Evolutionary conservation across 2,888 invertebrate species (phyloP).

Genomic region (Alloplasta piceator): DNA sequence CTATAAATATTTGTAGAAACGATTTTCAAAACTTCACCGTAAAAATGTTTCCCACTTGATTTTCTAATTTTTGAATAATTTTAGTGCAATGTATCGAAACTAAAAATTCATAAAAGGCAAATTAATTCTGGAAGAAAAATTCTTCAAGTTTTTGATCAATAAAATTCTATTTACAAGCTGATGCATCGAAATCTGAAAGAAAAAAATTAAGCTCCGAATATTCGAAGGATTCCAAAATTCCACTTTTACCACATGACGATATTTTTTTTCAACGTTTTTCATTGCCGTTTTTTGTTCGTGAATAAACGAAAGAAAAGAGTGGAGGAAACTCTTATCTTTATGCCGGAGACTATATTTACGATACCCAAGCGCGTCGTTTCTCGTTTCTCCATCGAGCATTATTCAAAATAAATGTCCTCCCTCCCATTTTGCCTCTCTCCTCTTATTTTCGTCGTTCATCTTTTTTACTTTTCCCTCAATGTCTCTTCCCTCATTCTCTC

Average conservation of each 20-base stretch:
- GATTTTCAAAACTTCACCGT: too few species aligned
- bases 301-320: conserved; percentile 17
- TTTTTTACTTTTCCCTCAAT: conserved; percentile 16
- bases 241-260: background rate
- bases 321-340: conserved; percentile 33
- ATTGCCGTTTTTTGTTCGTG: conserved; percentile 9
- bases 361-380: conserved; percentile 58
- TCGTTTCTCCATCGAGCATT: conserved; percentile 44
- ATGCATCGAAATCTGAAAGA: too few species aligned
- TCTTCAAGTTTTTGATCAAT: too few species aligned
- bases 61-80: too few species aligned
- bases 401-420: conserved; percentile 60
- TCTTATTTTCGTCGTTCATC: background rate
- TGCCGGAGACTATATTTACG: conserved; percentile 50
- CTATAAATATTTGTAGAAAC: too few species aligned
- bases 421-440: background rate
- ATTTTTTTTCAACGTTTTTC: background rate
- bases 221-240: too few species aligned
- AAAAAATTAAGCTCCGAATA: too few species aligned
- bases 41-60: too few species aligned
- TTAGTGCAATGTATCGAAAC: too few species aligned
- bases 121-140: too few species aligned
- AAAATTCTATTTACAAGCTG: too few species aligned
- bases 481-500: background rate
- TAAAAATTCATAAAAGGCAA: too few species aligned